Conservation (phyloP, 2,888 invertebrate genomes). For the Zele albiditarsus region DNA sequence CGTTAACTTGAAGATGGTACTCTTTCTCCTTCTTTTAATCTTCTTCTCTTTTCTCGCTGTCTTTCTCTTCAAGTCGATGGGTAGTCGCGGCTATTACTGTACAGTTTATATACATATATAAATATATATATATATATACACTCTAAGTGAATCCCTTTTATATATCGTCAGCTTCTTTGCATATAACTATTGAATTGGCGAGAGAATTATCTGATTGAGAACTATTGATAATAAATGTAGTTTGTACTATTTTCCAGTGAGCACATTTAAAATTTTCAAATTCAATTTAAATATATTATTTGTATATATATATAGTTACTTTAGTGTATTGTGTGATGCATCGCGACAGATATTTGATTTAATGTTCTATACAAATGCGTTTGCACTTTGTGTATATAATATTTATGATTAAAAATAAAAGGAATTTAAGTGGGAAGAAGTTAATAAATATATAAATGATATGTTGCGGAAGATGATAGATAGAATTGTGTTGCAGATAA, state of each 20-base stretch:
- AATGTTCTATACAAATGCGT: conserved; percentile 23
- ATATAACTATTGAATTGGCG: conserved; percentile 12
- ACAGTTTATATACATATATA: neutral
- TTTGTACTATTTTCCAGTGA: neutral
- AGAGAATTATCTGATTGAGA: conserved; percentile 11
- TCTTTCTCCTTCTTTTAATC: neutral
- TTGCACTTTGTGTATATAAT: neutral
- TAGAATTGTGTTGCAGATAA: neutral
- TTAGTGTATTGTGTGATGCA: neutral
- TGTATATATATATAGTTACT: neutral
- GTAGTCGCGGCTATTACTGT: conserved; percentile 17
- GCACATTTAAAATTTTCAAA: neutral
- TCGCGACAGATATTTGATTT: conserved; percentile 21
- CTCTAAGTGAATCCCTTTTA: conserved; percentile 23
- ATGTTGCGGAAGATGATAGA: conserved; percentile 1
- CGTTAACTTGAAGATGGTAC: conserved; percentile 58
- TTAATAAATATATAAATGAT: neutral
- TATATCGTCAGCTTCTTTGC: conserved; percentile 26
- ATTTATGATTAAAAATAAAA: neutral
- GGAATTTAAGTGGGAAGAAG: too few relatives aligned
- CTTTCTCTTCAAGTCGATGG: conserved; percentile 20
- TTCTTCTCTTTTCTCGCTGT: neutral
- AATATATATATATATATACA: conserved; percentile 11
- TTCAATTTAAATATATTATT: neutral
- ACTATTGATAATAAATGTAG: conserved; percentile 11